Conservation (phyloP, 2,797 vertebrate species). For the Neosalanx taihuensis region DNA sequence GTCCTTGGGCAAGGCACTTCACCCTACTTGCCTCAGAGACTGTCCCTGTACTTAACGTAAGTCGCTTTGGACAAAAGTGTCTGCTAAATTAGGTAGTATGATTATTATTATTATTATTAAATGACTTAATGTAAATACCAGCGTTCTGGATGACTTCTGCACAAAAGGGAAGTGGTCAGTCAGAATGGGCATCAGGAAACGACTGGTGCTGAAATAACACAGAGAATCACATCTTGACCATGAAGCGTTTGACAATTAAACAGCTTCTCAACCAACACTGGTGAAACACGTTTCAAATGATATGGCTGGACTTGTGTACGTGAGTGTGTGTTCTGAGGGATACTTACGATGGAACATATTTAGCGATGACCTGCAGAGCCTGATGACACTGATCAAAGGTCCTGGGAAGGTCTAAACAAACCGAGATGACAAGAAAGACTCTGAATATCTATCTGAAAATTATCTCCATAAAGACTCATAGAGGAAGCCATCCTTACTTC, state of each 20-base stretch:
- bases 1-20: no score
- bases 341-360: slow-evolving; percentile 96
- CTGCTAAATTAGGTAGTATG: no score
- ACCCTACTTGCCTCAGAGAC: no score
- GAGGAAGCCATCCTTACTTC: background rate
- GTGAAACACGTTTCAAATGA: background rate
- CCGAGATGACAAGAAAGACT: background rate
- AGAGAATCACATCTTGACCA: background rate
- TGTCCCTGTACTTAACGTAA: no score
- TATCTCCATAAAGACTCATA: no score
- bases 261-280: background rate
- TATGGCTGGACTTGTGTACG: background rate
- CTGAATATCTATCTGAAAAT: background rate
- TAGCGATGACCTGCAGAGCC: slow-evolving; percentile 86
- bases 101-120: no score
- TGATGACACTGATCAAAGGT: slow-evolving; percentile 87
- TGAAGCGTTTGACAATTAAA: background rate
- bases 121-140: slow-evolving; percentile 68
- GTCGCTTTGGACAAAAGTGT: no score
- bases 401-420: slow-evolving; percentile 76
- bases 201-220: slow-evolving; percentile 76
- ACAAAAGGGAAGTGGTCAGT: slow-evolving; percentile 91
- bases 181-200: slow-evolving; percentile 90
- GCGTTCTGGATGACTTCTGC: slow-evolving; percentile 87
- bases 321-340: background rate